Conservation (phyloP, 2,797 vertebrate species). For the Tenualosa thibaudeaui region DNA sequence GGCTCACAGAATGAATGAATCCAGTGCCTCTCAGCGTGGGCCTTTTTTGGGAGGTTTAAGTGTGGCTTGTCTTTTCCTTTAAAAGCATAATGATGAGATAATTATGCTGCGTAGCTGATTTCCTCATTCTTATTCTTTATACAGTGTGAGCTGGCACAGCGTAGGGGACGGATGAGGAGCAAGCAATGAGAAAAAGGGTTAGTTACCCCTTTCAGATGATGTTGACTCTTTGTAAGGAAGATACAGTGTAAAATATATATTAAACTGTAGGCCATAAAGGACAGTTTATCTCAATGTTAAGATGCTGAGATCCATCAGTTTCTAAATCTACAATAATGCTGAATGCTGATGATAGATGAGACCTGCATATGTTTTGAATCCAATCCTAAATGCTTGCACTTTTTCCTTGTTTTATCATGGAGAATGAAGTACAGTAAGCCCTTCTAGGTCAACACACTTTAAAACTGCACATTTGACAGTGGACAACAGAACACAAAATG, state of each 20-base stretch:
- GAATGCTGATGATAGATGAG: background rate
- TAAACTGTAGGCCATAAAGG: background rate
- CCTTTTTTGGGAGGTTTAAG: conserved; percentile 1
- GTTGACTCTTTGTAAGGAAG: background rate
- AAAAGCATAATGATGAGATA: conserved; percentile 34
- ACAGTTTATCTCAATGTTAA: background rate
- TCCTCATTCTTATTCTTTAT: background rate
- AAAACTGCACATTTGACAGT: background rate
- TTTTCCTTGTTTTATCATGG: background rate
- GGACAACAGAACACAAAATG: background rate
- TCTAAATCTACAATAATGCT: background rate
- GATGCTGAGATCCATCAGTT: background rate
- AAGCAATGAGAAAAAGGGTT: background rate
- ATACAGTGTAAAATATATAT: too few species aligned
- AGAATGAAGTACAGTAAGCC: background rate
- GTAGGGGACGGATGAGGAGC: background rate
- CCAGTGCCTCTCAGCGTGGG: background rate
- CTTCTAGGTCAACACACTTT: background rate
- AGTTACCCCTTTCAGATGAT: background rate
- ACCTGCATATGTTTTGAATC: background rate
- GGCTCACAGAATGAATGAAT: background rate
- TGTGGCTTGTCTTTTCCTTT: conserved; percentile 4
- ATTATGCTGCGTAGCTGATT: background rate
- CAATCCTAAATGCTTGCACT: background rate
- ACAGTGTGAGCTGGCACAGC: background rate